These are phyloP conservation scores for Emydoidea blandingii DNA, from an alignment of 2,797 vertebrate genomes.

Conservation along the genomic window DNA sequence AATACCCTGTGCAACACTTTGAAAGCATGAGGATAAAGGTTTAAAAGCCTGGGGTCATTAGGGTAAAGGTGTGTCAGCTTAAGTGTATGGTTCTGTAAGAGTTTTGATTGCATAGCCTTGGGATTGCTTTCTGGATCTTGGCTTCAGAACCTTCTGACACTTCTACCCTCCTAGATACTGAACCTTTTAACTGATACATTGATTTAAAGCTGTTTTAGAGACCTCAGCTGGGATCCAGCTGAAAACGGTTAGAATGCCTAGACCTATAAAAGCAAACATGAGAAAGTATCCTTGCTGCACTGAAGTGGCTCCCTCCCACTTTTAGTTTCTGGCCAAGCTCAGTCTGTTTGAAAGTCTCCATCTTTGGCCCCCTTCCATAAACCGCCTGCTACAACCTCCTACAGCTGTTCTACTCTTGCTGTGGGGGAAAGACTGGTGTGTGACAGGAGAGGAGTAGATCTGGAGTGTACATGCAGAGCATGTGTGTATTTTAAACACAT, in stretches of 20 bases:
- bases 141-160: conserved; percentile 54
- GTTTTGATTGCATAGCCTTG: conserved; percentile 52
- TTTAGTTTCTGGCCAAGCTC: not conserved
- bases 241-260: conserved; percentile 48
- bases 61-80: conserved; percentile 56
- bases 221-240: conserved; percentile 26
- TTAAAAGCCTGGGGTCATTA: conserved; percentile 49
- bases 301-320: conserved; percentile 1
- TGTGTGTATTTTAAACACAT: not conserved
- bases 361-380: not conserved
- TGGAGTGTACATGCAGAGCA: fast-evolving
- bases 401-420: not conserved
- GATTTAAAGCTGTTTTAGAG: conserved; percentile 58
- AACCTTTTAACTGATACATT: conserved; percentile 61
- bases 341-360: not conserved
- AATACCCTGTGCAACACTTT: conserved; percentile 46
- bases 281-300: not conserved
- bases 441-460: not conserved
- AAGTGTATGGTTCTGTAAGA: not conserved
- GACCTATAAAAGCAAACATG: conserved; percentile 46
- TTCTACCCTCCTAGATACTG: conserved; percentile 19
- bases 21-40: conserved; percentile 53
- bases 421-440: not conserved
- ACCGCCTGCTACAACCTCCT: not conserved
- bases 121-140: conserved; percentile 37